Evolutionary conservation across 2,888 invertebrate genomes (phyloP).

Genomic region (Synergus japonicus): DNA sequence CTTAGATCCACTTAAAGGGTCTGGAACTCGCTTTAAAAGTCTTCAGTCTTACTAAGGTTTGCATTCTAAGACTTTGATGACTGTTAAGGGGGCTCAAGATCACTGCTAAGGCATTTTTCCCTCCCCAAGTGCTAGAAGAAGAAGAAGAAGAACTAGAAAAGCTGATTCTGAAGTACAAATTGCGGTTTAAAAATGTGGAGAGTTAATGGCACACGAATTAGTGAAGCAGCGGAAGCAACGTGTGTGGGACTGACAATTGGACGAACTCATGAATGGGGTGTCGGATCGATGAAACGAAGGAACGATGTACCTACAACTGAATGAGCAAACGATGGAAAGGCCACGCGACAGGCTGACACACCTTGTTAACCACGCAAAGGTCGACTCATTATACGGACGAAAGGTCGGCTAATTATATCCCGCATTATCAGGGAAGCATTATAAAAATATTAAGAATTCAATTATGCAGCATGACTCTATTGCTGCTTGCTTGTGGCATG

Average conservation of each 20-base stretch:
- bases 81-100: too few relatives aligned
- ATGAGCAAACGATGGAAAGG: conserved; percentile 49
- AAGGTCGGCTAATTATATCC: conserved; percentile 42
- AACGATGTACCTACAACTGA: conserved; percentile 56
- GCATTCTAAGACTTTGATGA: too few relatives aligned
- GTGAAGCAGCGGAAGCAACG: conserved; percentile 16
- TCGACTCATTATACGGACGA: conserved; percentile 38
- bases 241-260: conserved; percentile 35
- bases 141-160: too few relatives aligned
- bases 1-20: too few relatives aligned
- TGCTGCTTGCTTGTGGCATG: neutral
- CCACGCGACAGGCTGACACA: conserved; percentile 46
- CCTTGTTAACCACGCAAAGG: conserved; percentile 48
- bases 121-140: too few relatives aligned
- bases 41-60: too few relatives aligned
- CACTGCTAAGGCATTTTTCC: too few relatives aligned
- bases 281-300: conserved; percentile 52
- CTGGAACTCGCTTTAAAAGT: too few relatives aligned
- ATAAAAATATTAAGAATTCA: conserved; percentile 18
- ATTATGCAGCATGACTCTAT: neutral
- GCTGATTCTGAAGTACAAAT: neutral
- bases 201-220: conserved; percentile 5
- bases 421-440: neutral
- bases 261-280: conserved; percentile 42
- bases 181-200: neutral